Evolutionary conservation across 2,113 vertebrate species (phyloP), one percentile per base, ranked within the genome.

Genomic region (Athene noctua): DNA sequence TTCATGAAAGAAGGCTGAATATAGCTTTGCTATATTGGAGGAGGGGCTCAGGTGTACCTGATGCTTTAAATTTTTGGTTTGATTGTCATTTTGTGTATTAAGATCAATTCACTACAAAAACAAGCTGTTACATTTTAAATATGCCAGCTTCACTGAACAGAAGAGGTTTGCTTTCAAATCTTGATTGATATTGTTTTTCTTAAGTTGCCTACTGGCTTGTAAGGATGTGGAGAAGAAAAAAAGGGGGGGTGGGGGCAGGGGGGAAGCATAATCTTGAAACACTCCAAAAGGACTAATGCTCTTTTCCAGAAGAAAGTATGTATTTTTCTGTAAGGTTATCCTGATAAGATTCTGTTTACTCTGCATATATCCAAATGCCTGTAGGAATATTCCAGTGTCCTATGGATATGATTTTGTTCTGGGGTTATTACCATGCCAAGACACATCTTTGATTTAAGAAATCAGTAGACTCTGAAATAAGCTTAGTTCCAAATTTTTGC

Each of bases 191-290:
- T n/a, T 52, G 17, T 32, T n/a, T 57, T 52, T 51, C 30, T 17
- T 9, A 7, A 36, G 19, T 58, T 63, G 1, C 11, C 6, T 57
- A 15, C 10, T 66, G 1, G 2, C 2, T 62, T 12, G 7, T 49
- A 42, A 67, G 11, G 49, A 51, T 36, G 20, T 49, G 9, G 12
- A 57, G 17, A 13, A n/a, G 11, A 8, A 74, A 25, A 44, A 19
- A 40, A 13, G 8, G 5, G 5, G 12, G 42, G 42, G 42, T 5
- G 42, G 15, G 42, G 13, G 42, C 5, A 1, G 1, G 5, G 2
- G 21, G 11, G 13, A 8, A 8, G 1, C 7, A 15, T 52, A 19
- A 12, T 59, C 32, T 38, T 75, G 8, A 63, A 75, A 86, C 38
- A 26, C 2, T 68, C 32, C 6, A 30, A 17, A 81, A 79, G 51